phyloP scores from a whole-genome alignment of 2,113 vertebrate species.

The Equus przewalskii region DNA sequence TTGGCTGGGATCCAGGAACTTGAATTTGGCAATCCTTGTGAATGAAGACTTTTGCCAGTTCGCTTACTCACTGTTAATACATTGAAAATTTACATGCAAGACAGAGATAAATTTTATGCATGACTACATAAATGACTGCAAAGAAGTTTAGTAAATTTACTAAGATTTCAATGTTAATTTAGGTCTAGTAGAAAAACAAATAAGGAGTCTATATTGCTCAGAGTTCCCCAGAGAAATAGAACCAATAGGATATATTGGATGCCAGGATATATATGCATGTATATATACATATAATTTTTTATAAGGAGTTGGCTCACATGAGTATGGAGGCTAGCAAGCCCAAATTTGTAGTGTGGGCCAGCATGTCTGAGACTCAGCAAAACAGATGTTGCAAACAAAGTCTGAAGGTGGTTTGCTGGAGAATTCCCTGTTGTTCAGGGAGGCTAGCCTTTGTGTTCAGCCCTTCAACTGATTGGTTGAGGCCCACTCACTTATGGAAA shows the following conservation, averaged over 20 bases:
- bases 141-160: neutral
- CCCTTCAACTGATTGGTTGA: neutral
- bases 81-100: neutral
- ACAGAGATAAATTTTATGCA: neutral
- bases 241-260: neutral
- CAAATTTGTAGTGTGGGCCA: neutral
- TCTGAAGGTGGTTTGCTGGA: neutral
- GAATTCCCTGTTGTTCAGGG: neutral
- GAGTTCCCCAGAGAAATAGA: neutral
- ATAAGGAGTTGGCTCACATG: neutral
- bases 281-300: neutral
- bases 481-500: neutral
- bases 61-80: neutral
- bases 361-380: neutral
- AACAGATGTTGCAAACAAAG: neutral
- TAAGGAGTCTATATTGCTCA: neutral
- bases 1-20: conserved; percentile 50
- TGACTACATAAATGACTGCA: neutral
- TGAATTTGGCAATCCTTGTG: conserved; percentile 30
- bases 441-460: neutral
- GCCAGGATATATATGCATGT: neutral
- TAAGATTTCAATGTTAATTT: neutral
- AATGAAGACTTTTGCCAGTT: conserved; percentile 61
- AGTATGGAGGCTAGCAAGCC: neutral
- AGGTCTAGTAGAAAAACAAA: neutral